These are phyloP conservation scores for Apodemia mormo DNA, from an alignment of 2,888 invertebrate species.

Conservation along the genomic window DNA sequence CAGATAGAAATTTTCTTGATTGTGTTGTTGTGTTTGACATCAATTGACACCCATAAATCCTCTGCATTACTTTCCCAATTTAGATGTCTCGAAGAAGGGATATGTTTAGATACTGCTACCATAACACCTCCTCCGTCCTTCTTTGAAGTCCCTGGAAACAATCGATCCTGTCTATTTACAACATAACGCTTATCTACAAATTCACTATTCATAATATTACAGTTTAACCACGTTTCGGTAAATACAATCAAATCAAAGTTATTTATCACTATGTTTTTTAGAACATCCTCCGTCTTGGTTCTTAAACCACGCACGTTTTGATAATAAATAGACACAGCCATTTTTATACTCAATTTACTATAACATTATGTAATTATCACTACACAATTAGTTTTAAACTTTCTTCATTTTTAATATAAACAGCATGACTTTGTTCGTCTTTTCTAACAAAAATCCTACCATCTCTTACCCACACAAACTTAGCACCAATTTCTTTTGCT, in stretches of 20 bases:
- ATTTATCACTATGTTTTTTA: background rate
- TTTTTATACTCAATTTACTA: background rate
- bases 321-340: background rate
- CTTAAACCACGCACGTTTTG: too few relatives aligned
- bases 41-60: background rate
- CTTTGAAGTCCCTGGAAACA: background rate
- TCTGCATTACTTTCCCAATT: background rate
- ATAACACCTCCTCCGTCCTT: conserved; percentile 5
- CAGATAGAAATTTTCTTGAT: background rate
- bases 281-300: background rate
- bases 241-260: background rate
- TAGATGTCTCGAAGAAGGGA: background rate
- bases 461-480: background rate
- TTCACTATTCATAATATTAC: background rate
- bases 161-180: background rate
- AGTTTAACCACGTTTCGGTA: background rate
- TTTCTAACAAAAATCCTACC: background rate
- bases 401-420: background rate
- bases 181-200: conserved; percentile 6
- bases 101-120: background rate
- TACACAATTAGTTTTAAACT: background rate
- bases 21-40: background rate
- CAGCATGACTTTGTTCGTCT: background rate
- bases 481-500: background rate
- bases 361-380: background rate